Conservation (phyloP, 1,140 invertebrate species). For the Diabrotica virgifera region DNA sequence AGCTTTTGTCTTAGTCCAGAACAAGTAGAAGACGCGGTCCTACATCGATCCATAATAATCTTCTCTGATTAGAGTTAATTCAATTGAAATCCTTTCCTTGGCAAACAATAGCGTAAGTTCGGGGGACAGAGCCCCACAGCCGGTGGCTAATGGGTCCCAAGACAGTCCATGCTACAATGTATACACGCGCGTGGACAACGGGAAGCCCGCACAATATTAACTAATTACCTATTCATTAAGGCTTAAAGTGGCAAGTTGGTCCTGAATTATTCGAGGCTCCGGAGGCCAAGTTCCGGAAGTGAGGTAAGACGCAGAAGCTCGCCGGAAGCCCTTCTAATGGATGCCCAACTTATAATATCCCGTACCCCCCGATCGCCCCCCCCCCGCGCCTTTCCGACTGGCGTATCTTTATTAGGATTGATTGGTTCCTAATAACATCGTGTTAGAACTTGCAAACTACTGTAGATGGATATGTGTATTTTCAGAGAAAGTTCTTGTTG, state of each 20-base stretch:
- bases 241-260: constrained; percentile 49
- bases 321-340: constrained; percentile 45
- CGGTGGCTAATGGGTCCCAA: constrained; percentile 39
- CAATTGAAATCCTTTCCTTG: constrained; percentile 40
- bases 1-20: constrained; percentile 1
- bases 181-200: constrained; percentile 35
- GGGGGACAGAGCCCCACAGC: constrained; percentile 11
- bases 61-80: constrained; percentile 41
- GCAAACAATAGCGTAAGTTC: constrained; percentile 34
- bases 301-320: constrained; percentile 44
- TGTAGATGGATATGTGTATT: neutral
- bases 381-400: constrained; percentile 26
- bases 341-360: constrained; percentile 40
- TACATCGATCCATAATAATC: constrained; percentile 38
- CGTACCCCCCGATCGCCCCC: neutral
- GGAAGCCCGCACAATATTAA: constrained; percentile 46
- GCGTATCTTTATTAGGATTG: constrained; percentile 42
- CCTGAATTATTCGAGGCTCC: constrained; percentile 46
- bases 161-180: constrained; percentile 22
- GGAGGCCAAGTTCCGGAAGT: constrained; percentile 44
- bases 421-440: constrained; percentile 40
- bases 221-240: constrained; percentile 50
- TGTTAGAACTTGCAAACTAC: constrained; percentile 9
- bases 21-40: constrained; percentile 15
- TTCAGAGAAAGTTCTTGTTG: neutral